Base-by-base conservation (phyloP, 2,797 vertebrate species). In the Bovichtus diacanthus region DNA sequence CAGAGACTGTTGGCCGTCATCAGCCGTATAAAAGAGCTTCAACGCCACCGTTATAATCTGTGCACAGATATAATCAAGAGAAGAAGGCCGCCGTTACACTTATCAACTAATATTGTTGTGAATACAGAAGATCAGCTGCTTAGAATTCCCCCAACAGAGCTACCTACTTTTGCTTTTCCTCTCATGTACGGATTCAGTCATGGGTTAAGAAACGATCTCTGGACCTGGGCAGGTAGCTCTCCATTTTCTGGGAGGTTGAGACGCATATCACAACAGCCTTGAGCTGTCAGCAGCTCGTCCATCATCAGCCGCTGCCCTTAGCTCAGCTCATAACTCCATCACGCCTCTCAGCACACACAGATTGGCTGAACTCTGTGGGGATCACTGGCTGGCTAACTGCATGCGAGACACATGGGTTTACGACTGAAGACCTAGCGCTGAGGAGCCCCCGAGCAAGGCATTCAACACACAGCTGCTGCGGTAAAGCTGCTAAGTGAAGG, bases 241-340 rank as follows among this genome's bases (percentile, higher is more conserved):
- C 66, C 74, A 67, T 82, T 83, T 75, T 59, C 70, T 53, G 84
- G 75, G 6, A 77, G 78, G 78, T 80, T 78, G 78, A 86, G 83
- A 86, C 78, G 71, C 82, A 84, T 78, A 81, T 84, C 75, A 72
- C n/a, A 0, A 9, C 62, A 81, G 90, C 90, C 88, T 83, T 82
- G 84, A 87, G 89, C 73, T 82, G 74, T 86, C 87, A 84, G 80
- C 64, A 19, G 80, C 82, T 87, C 85, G 44, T 88, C 86, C 82
- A 92, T 93, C 91, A 92, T 78, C 77, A 15, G 53, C 63, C 18
- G 54, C 76, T 78, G 66, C 75, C 82, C 60, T 80, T 61, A 70
- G 78, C 67, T 59, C 74, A 15, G 73, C 84, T 83, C 91, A 87
- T 86, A 87, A 90, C 85, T 92, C 90, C 88, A 87, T 90, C 83